phyloP scores from a whole-genome alignment of 2,797 vertebrate genomes.

The Liparis tanakae region DNA sequence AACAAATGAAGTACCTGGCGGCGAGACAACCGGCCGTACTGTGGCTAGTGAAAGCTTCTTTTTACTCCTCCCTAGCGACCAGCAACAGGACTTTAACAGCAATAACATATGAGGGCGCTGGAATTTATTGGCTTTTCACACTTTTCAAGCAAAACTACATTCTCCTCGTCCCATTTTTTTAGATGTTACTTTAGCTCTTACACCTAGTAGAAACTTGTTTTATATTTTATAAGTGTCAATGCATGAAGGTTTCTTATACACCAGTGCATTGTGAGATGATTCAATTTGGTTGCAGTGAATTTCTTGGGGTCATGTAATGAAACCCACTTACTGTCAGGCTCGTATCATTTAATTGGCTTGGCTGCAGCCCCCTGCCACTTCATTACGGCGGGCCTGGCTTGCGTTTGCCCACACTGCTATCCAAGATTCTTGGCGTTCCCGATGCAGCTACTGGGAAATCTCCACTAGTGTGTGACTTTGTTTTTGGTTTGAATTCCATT shows the following conservation, averaged over 20 bases:
- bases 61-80: neutral
- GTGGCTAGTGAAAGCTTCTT: neutral
- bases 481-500: constrained; percentile 16
- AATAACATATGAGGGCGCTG: constrained; percentile 36
- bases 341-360: constrained; percentile 71
- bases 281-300: constrained; percentile 49
- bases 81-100: constrained; percentile 16
- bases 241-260: constrained; percentile 32
- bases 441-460: constrained; percentile 35
- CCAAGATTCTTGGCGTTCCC: constrained; percentile 37
- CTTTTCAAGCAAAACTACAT: constrained; percentile 21
- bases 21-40: constrained; percentile 38
- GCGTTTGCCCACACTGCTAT: constrained; percentile 29
- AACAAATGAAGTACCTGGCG: constrained; percentile 50
- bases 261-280: constrained; percentile 52
- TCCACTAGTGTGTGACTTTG: constrained; percentile 1
- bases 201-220: constrained; percentile 37
- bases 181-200: constrained; percentile 12
- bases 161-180: neutral
- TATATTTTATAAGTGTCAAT: constrained; percentile 27
- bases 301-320: constrained; percentile 63
- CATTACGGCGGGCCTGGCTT: constrained; percentile 45
- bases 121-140: constrained; percentile 39
- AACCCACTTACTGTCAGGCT: constrained; percentile 61
- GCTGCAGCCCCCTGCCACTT: constrained; percentile 47